Evolutionary conservation across 2,888 invertebrate species (phyloP), one percentile per base, ranked within the genome.

Genomic region (Lobophora halterata): DNA sequence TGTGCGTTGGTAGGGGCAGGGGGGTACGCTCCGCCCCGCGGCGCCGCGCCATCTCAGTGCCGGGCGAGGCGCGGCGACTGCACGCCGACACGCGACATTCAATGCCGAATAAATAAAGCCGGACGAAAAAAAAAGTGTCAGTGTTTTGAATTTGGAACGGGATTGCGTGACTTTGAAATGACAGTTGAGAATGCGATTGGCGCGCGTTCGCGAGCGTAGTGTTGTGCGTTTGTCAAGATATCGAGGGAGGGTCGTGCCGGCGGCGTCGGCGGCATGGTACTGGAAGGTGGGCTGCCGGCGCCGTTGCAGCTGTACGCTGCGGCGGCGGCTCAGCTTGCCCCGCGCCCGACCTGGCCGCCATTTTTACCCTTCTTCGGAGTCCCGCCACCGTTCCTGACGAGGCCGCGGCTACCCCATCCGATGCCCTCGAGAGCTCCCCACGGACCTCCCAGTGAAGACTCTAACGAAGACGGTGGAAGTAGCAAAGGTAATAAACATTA

Each of bases 301-400:
- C 91, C 91, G 65, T 79, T 92, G 75, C 91, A 92, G 68, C 80
- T 92, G 58, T 92, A 92, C 72, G 92, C 92, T 65, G 92, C 91
- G 71, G 91, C 91, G 61, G 91, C 91, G 64, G 91, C 91, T 71
- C 91, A 86, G 65, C 77, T 76, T 64, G 78, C 80, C 43, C 82
- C 89, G 45, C 70, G 89, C 38, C 90, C 91, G 44, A 81, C 89
- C 40, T 91, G 91, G 83, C 88, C 91, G 49, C 91, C 91, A 21
- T 89, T 89, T 77, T 79, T 91, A 56, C 86, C 86, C 19, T 91
- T 90, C 61, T 90, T 90, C 65, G 83, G 90, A 52, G 88, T 89
- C 34, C 90, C 90, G 10, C 85, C 90, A 61, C 91, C 90, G 53
- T 86, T 86, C 78, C 82, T 90, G 55, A 79, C 85, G 43, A 65